phyloP scores from a whole-genome alignment of 2,888 invertebrate species.

The Macrosoma leucophasiata region DNA sequence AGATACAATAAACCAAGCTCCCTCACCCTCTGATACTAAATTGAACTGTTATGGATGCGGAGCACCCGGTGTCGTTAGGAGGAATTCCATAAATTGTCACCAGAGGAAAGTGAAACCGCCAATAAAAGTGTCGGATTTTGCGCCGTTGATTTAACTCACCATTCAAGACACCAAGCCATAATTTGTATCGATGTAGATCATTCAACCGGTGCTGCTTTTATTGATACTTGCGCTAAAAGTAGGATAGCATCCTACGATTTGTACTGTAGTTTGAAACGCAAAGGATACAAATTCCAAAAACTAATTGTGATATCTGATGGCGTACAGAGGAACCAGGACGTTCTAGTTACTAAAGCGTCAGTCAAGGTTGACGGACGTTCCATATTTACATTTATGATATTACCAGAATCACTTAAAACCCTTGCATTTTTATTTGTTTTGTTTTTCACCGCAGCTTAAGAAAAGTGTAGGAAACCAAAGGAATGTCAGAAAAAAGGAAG shows the following conservation, averaged over 20 bases:
- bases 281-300: slow-evolving; percentile 10
- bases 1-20: slow-evolving; percentile 7
- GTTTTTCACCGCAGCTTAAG: too few relatives aligned
- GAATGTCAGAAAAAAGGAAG: too few relatives aligned
- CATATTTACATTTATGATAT: slow-evolving; percentile 22
- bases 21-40: slow-evolving; percentile 10
- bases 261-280: slow-evolving; percentile 5
- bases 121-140: slow-evolving; percentile 10
- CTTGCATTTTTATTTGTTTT: too few relatives aligned
- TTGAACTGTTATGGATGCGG: slow-evolving; percentile 9
- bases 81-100: slow-evolving; percentile 13
- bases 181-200: slow-evolving; percentile 11
- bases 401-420: slow-evolving; percentile 24
- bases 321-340: slow-evolving; percentile 7
- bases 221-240: slow-evolving; percentile 19
- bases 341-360: slow-evolving; percentile 6
- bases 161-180: slow-evolving; percentile 14
- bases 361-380: slow-evolving; percentile 11
- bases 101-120: not conserved
- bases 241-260: slow-evolving; percentile 19
- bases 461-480: too few relatives aligned
- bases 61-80: slow-evolving; percentile 17
- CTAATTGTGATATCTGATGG: too few relatives aligned
- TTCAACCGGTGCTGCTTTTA: slow-evolving; percentile 8
- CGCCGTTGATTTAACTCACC: slow-evolving; percentile 7